These are phyloP conservation scores for Philereme transversata DNA, from an alignment of 2,888 invertebrate genomes.

Conservation along the genomic window DNA sequence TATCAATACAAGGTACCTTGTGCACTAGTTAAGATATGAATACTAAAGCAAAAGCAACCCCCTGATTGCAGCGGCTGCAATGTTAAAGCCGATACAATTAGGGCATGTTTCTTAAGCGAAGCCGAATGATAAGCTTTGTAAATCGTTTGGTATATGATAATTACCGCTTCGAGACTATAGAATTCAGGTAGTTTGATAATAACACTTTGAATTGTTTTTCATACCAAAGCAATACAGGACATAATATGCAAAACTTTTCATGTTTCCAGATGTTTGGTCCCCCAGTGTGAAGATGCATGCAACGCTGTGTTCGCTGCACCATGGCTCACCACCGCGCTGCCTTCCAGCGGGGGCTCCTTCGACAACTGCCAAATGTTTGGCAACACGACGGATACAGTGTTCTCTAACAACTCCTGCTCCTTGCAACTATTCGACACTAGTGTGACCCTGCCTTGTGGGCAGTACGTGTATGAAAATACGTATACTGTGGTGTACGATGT, in stretches of 20 bases:
- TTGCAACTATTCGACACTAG: constrained; percentile 41
- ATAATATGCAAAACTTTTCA: too few relatives aligned
- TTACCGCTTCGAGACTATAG: too few relatives aligned
- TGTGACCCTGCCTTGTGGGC: constrained; percentile 37
- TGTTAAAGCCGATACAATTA: too few relatives aligned
- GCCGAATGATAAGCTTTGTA: too few relatives aligned
- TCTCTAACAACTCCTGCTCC: constrained; percentile 38
- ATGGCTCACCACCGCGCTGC: constrained; percentile 75
- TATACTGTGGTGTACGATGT: constrained; percentile 52
- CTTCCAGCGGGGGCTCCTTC: constrained; percentile 44
- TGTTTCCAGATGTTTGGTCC: constrained; percentile 50
- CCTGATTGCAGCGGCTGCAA: too few relatives aligned
- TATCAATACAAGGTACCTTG: constrained; percentile 46
- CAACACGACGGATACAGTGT: constrained; percentile 14
- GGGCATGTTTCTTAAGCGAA: too few relatives aligned
- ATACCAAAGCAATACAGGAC: too few relatives aligned
- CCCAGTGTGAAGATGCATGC: constrained; percentile 49
- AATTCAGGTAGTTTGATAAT: too few relatives aligned
- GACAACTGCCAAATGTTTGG: constrained; percentile 66
- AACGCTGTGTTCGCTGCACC: constrained; percentile 56
- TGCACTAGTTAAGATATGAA: too few relatives aligned
- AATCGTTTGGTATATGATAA: too few relatives aligned
- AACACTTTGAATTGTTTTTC: too few relatives aligned
- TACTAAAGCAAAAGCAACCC: too few relatives aligned
- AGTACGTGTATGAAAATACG: constrained; percentile 47